These are phyloP conservation scores for Mionectes olivaceus DNA, from an alignment of 2,797 vertebrate genomes.

Conservation along the genomic window DNA sequence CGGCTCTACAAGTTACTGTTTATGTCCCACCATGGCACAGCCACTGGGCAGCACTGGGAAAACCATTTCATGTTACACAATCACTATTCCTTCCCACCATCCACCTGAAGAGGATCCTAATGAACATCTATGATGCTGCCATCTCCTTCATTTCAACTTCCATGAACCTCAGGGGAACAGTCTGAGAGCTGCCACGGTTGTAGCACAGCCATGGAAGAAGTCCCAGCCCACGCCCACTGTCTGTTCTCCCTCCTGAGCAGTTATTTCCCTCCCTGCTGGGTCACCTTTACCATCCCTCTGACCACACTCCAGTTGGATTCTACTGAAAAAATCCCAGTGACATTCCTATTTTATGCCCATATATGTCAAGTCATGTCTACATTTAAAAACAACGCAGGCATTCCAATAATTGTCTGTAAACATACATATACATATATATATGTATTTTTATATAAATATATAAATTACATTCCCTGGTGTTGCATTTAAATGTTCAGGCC, in stretches of 20 bases:
- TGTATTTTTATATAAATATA: neutral
- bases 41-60: neutral
- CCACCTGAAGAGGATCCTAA: neutral
- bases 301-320: neutral
- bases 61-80: neutral
- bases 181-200: rapidly evolving
- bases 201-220: neutral
- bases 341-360: neutral
- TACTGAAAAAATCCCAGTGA: neutral
- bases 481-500: neutral
- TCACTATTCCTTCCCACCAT: neutral
- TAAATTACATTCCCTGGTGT: neutral
- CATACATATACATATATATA: neutral
- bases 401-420: neutral
- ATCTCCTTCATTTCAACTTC: neutral
- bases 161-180: neutral
- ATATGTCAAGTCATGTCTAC: neutral
- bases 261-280: neutral
- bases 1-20: neutral
- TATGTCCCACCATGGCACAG: rapidly evolving
- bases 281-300: neutral
- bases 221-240: neutral
- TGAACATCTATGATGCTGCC: neutral
- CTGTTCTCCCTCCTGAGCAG: neutral
- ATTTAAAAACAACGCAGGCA: neutral